Percentiles rank a stretch among this genome's conserved stretches.
These are phyloP conservation scores for Aphelenchoides besseyi DNA, from an alignment of 1,140 invertebrate genomes.

Conservation along the genomic window DNA sequence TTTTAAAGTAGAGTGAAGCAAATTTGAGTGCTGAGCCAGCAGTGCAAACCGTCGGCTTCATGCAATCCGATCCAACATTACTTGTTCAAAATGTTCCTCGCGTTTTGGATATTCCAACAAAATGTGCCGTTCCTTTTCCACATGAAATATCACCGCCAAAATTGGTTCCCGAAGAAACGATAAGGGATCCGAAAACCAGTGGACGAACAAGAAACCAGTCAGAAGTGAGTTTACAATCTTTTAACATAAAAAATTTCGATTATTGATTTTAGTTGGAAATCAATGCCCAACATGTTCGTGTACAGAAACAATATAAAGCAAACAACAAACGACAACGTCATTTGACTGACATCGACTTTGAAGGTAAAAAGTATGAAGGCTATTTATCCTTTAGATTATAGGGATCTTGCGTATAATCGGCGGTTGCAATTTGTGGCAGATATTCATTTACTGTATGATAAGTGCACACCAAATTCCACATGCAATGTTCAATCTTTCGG, in stretches of 20 bases:
- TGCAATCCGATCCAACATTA: constrained; percentile 16
- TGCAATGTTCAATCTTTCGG: constrained; percentile 51
- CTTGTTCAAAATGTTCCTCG: neutral
- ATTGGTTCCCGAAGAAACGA: constrained; percentile 1
- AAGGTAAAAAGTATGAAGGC: constrained; percentile 27
- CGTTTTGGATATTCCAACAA: neutral
- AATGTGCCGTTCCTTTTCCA: neutral
- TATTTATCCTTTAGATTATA: neutral
- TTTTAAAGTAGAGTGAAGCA: neutral
- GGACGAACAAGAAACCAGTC: constrained; percentile 41
- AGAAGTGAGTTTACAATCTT: too few species aligned
- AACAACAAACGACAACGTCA: constrained; percentile 33
- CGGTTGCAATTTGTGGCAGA: constrained; percentile 46
- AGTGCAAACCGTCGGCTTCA: neutral
- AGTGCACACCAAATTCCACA: constrained; percentile 49
- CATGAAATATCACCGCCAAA: neutral
- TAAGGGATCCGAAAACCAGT: constrained; percentile 6
- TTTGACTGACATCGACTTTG: constrained; percentile 54
- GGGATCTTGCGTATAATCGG: constrained; percentile 50
- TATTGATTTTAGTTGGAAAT: too few species aligned
- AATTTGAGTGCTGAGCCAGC: neutral
- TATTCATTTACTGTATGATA: constrained; percentile 50
- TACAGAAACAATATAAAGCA: constrained; percentile 45
- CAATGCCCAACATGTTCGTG: constrained; percentile 39
- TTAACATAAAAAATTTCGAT: too few species aligned